Base-by-base conservation (phyloP, 2,113 vertebrate species). In the Passer montanus region DNA sequence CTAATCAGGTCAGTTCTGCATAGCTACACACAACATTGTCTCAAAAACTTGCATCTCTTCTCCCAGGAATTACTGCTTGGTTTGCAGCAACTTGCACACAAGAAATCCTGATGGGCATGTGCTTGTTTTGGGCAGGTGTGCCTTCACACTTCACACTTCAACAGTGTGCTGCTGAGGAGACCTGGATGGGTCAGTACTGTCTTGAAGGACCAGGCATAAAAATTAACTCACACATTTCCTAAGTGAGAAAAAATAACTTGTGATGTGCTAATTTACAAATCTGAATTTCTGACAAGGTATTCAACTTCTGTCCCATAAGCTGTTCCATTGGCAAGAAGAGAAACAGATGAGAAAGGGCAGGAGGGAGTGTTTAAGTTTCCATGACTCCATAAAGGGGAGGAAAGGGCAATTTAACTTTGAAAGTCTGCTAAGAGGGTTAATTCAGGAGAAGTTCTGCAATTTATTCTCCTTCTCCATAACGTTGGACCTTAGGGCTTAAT, bases 401-500 rank as follows among this genome's bases (percentile, higher is more conserved):
- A 93, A 94, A 97, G 91, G 60, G 55, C 95, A 92, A 95, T 94
- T 97, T 97, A 90, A 97, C 90, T 97, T 96, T 88, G 81, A 81
- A 80, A 94, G 68, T 84, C 28, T 39, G 74, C 63, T 97, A 95
- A 96, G 93, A 80, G 91, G 93, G 95, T 98, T 97, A 97, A 97
- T 96, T 97, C 89, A 90, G 74, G 91, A 95, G 63, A 93, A 96
- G 96, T 84, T 96, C 95, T 96, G 74, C 93, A 97, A 89, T 92
- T 55, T 91, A 96, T 97, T 97, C 93, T 95, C 62, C 22, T 85
- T 97, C 80, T 96, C 90, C 8, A 9, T 97, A 97, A 95, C 43
- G 86, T 86, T 95, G 79, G 82, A 96, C 92, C 96, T 97, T 84
- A 93, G 96, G 92, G 97, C 94, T 97, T 96, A 96, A 97, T 95